These are phyloP conservation scores for Ivindomyrus marchei DNA, from an alignment of 2,113 vertebrate species.

Conservation along the genomic window DNA sequence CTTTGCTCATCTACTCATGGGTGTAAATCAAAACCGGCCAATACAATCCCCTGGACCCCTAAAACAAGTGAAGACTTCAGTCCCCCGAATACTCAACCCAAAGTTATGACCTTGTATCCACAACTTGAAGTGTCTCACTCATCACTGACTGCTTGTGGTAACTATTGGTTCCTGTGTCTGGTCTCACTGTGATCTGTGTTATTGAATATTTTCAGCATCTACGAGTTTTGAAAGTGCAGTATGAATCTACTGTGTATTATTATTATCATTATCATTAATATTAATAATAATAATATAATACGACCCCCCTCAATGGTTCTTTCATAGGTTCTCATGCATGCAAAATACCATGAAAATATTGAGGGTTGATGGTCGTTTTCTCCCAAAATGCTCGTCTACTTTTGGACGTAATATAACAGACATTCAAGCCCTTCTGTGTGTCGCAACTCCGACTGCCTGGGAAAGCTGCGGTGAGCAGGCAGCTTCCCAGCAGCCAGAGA, in stretches of 20 bases:
- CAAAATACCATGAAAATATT: neutral
- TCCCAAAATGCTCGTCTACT: neutral
- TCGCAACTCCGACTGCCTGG: neutral
- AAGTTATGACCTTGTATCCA: neutral
- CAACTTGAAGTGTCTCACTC: neutral
- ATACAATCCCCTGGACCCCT: too few species aligned
- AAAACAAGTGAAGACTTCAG: too few species aligned
- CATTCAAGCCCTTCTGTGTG: neutral
- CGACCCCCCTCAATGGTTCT: neutral
- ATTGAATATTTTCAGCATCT: neutral
- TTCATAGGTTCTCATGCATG: neutral
- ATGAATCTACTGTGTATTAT: neutral
- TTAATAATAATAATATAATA: neutral
- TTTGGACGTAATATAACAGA: neutral
- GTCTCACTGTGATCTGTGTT: neutral
- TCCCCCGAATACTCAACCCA: neutral
- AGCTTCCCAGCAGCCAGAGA: neutral
- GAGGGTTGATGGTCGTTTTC: neutral
- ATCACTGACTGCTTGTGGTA: neutral
- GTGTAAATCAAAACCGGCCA: too few species aligned
- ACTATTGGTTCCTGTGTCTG: neutral
- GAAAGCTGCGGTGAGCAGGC: neutral
- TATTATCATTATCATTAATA: neutral
- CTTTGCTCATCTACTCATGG: neutral
- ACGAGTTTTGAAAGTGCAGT: neutral